These are phyloP conservation scores for Apamea epomidion DNA, from an alignment of 2,888 invertebrate species.

Conservation along the genomic window DNA sequence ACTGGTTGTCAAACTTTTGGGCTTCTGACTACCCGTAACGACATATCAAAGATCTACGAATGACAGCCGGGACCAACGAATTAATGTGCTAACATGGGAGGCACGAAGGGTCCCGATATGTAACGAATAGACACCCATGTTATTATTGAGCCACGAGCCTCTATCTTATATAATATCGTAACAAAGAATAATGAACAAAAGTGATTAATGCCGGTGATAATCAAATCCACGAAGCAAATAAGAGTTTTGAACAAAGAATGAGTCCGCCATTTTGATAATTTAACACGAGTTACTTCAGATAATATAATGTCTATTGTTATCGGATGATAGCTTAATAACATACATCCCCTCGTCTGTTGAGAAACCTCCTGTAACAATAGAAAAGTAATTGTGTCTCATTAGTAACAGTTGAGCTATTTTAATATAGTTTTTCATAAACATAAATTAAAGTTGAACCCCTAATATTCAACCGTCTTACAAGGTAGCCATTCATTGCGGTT, in stretches of 20 bases:
- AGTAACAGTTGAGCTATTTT: too few relatives aligned
- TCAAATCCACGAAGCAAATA: background rate
- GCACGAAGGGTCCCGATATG: too few relatives aligned
- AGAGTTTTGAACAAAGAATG: conserved; percentile 4
- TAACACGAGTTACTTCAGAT: background rate
- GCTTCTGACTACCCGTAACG: too few relatives aligned
- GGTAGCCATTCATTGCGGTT: conserved; percentile 32
- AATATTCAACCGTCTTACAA: conserved; percentile 20
- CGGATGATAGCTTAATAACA: background rate
- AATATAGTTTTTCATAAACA: conserved; percentile 10
- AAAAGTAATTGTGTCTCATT: too few relatives aligned
- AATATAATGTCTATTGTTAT: background rate
- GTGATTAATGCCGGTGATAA: conserved; percentile 1
- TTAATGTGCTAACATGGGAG: too few relatives aligned
- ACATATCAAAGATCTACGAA: too few relatives aligned
- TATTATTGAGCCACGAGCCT: too few relatives aligned
- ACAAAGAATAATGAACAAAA: background rate
- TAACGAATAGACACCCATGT: too few relatives aligned
- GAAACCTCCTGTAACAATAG: too few relatives aligned
- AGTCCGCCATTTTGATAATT: background rate
- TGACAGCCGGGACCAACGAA: too few relatives aligned
- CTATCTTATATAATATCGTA: background rate
- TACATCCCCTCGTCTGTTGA: too few relatives aligned
- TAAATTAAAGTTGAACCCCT: background rate
- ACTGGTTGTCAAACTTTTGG: too few relatives aligned